Evolutionary conservation across 2,888 invertebrate species (phyloP).

Genomic region (Embidobia sp.): DNA sequence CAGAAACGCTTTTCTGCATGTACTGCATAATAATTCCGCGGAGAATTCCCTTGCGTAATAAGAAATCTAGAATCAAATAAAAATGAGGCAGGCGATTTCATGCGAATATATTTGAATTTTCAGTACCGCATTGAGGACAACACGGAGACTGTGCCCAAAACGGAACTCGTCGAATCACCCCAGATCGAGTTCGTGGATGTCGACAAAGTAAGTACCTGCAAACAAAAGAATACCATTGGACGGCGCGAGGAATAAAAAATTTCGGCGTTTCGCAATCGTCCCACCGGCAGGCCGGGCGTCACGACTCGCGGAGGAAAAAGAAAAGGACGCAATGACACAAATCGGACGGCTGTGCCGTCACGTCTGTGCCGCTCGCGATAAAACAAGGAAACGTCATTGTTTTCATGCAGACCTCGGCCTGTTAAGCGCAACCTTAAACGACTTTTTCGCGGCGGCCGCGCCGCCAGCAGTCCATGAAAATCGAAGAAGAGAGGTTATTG

Average conservation of each 20-base stretch:
- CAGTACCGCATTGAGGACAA: slow-evolving; percentile 64
- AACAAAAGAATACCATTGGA: slow-evolving; percentile 14
- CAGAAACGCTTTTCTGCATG: too few relatives aligned
- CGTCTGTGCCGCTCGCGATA: slow-evolving; percentile 55
- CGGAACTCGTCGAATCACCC: slow-evolving; percentile 53
- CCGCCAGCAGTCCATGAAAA: slow-evolving; percentile 65
- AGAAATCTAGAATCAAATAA: too few relatives aligned
- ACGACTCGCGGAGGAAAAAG: too few relatives aligned
- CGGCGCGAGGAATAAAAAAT: not conserved
- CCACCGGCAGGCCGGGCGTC: too few relatives aligned
- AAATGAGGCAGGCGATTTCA: too few relatives aligned
- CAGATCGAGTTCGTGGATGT: slow-evolving; percentile 47
- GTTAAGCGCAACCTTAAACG: slow-evolving; percentile 65
- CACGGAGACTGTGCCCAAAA: slow-evolving; percentile 40
- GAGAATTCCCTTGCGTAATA: too few relatives aligned
- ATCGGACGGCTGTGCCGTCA: slow-evolving; percentile 50
- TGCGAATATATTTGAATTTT: too few relatives aligned
- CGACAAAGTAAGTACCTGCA: slow-evolving; percentile 53
- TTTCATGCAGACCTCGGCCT: slow-evolving; percentile 65
- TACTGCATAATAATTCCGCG: too few relatives aligned
- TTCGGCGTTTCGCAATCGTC: slow-evolving; percentile 1
- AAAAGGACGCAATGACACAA: slow-evolving; percentile 53
- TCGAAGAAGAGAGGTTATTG: slow-evolving; percentile 65
- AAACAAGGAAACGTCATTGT: slow-evolving; percentile 64
- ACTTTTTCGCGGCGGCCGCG: slow-evolving; percentile 60